Evolutionary conservation across 2,113 vertebrate genomes (phyloP), one percentile per base, ranked within the genome.

Genomic region (Empidonax traillii): DNA sequence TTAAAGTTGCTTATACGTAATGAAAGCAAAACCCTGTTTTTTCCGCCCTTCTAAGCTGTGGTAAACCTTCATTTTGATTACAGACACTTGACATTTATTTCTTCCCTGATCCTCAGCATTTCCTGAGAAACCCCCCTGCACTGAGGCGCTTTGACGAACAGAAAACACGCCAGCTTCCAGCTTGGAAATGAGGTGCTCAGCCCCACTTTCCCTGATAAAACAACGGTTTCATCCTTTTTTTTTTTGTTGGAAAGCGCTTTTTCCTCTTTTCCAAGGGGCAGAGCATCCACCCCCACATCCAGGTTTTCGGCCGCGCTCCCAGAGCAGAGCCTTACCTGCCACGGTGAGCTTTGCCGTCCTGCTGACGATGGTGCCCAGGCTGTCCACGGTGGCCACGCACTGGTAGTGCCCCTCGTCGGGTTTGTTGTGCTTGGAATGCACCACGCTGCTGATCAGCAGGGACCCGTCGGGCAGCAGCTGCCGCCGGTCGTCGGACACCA

Each of bases 381-480:
- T 99, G 63, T 99, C 99, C 79, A 99, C 98, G 3, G 99, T 99
- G 37, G 99, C 99, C 58, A 99, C 99, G 10, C 99, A 99, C 83
- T 99, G 99, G 43, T 99, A 99, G 86, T 98, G 98, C 23, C 99
- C 99, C 94, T 99, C 99, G 43, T 99, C 99, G 0, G 99, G 99
- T 90, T 99, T 99, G 81, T 99, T 99, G 88, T 99, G 99, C 93
- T 99, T 99, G n/a, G 99, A 99, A 97, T 99, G 99, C 93, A 99
- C 98, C 92, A 99, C 99, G 0, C 93, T 98, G 89, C 90, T 97
- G 94, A 99, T 99, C 90, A 99, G 94, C 63, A 99, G 97, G 49
- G 99, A 99, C 53, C 99, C 99, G 28, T 99, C 99, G 1, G 98
- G 97, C 14, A 99, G 98, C 72, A 99, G 97, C 91, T 98, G 98